These are phyloP conservation scores for Halcyon malimbica DNA, from an alignment of 2,113 vertebrate species.

Conservation along the genomic window DNA sequence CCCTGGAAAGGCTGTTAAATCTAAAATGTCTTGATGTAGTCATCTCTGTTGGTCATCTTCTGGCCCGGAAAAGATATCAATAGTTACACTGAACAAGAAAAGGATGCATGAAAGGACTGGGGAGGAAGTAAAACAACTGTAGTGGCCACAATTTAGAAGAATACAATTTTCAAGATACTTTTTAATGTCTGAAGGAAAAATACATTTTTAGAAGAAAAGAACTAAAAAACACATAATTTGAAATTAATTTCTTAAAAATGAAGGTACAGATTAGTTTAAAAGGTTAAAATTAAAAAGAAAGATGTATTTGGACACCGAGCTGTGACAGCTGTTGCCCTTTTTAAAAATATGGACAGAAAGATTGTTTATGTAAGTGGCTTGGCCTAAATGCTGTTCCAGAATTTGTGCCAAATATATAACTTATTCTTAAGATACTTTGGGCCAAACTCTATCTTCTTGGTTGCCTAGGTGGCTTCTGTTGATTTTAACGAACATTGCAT, in stretches of 20 bases:
- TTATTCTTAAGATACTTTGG: neutral
- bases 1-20: neutral
- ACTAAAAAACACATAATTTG: neutral
- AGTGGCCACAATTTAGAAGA: neutral
- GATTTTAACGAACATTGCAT: conserved; percentile 12
- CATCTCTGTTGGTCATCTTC: neutral
- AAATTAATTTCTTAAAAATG: neutral
- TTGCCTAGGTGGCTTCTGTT: neutral
- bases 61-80: neutral
- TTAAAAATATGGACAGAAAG: neutral
- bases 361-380: conserved; percentile 20
- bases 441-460: neutral
- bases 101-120: neutral
- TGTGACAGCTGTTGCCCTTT: conserved; percentile 30
- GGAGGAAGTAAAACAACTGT: neutral
- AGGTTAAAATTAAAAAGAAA: neutral
- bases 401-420: conserved; percentile 28
- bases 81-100: neutral
- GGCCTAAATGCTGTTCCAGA: neutral
- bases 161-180: neutral
- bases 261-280: neutral
- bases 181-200: neutral
- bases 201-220: neutral
- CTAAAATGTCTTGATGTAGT: neutral
- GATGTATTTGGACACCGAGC: neutral